Conservation (phyloP, 2,113 vertebrate genomes). For the Dasypus novemcinctus region DNA sequence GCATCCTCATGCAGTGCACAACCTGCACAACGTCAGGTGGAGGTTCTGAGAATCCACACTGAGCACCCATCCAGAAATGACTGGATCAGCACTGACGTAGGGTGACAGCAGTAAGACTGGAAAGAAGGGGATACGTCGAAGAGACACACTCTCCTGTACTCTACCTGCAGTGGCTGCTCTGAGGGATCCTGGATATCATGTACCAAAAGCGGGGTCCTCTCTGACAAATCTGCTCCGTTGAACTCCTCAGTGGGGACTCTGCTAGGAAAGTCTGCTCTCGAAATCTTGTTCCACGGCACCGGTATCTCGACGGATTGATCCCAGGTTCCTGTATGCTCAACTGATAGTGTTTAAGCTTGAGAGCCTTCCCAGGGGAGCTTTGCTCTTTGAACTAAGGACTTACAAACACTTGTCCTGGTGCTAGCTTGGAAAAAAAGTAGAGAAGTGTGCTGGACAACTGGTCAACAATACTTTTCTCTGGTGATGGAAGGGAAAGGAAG, state of each 20-base stretch:
- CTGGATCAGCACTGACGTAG: not conserved
- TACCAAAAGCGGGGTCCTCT: not conserved
- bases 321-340: not conserved
- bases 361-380: not conserved
- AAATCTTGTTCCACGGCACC: not conserved
- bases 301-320: not conserved
- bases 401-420: not conserved
- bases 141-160: not conserved
- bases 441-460: not conserved
- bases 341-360: not conserved
- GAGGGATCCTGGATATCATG: not conserved
- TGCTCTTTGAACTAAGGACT: not conserved
- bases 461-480: not conserved
- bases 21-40: not conserved
- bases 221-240: not conserved
- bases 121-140: not conserved
- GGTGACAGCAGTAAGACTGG: rapidly evolving
- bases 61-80: not conserved
- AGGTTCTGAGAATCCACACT: not conserved
- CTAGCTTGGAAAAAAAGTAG: not conserved
- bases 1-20: no score
- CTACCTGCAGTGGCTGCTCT: not conserved
- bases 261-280: not conserved
- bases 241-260: not conserved
- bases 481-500: not conserved